Conservation (phyloP, 1,140 invertebrate genomes). For the Steinernema feltiae region DNA sequence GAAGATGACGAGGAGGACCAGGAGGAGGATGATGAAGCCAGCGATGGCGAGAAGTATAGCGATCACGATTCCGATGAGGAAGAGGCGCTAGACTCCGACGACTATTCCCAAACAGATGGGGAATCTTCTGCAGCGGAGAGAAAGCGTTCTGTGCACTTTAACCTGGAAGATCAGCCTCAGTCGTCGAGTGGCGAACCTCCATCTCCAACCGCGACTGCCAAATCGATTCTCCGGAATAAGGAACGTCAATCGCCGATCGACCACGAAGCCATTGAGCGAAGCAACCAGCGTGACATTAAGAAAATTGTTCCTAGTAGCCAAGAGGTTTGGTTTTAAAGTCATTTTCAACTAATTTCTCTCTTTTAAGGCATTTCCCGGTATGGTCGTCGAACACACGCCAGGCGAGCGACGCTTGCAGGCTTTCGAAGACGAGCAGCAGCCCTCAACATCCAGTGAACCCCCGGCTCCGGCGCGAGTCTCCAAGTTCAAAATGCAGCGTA, state of each 20-base stretch:
- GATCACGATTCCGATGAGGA: conserved; percentile 4
- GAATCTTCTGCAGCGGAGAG: neutral
- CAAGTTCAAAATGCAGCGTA: conserved; percentile 6
- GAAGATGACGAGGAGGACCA: no score
- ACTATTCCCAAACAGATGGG: neutral
- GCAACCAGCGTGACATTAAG: neutral
- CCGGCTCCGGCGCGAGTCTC: neutral
- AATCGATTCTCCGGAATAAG: conserved; percentile 11
- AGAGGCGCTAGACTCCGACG: neutral
- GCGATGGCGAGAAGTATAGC: neutral
- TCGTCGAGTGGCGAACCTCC: neutral
- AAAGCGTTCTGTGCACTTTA: neutral
- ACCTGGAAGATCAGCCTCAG: neutral
- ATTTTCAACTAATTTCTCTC: no score
- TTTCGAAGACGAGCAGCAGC: neutral
- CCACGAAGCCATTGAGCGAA: neutral
- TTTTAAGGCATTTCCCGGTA: neutral
- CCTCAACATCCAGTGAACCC: neutral
- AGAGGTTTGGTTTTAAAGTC: neutral
- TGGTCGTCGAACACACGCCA: neutral
- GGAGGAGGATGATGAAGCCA: neutral
- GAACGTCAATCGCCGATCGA: conserved; percentile 16
- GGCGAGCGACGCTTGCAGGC: neutral
- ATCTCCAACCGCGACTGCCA: neutral
- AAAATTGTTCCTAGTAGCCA: neutral